A percentile compares a stretch with the other conserved stretches of the same genome.
Evolutionary conservation across 2,888 invertebrate genomes (phyloP).

Genomic region (Cheilosia grossa): DNA sequence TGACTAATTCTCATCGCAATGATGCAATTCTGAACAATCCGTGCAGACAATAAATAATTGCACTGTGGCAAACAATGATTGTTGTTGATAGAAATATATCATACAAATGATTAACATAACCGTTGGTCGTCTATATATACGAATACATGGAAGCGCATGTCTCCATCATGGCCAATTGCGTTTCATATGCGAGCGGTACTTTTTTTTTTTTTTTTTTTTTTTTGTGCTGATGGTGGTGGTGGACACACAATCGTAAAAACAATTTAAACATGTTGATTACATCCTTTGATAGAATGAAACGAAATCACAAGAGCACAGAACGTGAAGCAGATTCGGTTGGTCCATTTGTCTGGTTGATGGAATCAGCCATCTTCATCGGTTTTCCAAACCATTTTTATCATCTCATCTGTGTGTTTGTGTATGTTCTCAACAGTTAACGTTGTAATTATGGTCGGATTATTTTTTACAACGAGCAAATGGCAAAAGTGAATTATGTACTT

Average conservation of each 20-base stretch:
- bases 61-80: conserved; percentile 69
- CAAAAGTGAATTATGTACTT: conserved; percentile 55
- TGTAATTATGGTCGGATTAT: conserved; percentile 46
- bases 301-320: conserved; percentile 50
- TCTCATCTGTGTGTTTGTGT: conserved; percentile 7
- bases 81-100: conserved; percentile 74
- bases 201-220: not conserved
- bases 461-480: conserved; percentile 37
- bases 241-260: conserved; percentile 67
- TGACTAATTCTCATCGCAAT: conserved; percentile 50
- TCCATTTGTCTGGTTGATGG: conserved; percentile 51
- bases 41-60: conserved; percentile 73
- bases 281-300: conserved; percentile 68
- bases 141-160: conserved; percentile 6
- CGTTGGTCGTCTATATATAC: conserved; percentile 35
- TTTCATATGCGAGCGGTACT: conserved; percentile 19
- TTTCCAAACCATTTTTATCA: conserved; percentile 14
- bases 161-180: conserved; percentile 34
- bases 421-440: conserved; percentile 35
- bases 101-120: conserved; percentile 71
- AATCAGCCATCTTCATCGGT: conserved; percentile 21
- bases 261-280: conserved; percentile 73
- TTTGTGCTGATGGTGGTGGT: conserved; percentile 5
- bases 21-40: conserved; percentile 27
- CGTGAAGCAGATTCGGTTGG: conserved; percentile 47